Conservation (phyloP, 1,140 invertebrate species). For the Drosophila ambigua region DNA sequence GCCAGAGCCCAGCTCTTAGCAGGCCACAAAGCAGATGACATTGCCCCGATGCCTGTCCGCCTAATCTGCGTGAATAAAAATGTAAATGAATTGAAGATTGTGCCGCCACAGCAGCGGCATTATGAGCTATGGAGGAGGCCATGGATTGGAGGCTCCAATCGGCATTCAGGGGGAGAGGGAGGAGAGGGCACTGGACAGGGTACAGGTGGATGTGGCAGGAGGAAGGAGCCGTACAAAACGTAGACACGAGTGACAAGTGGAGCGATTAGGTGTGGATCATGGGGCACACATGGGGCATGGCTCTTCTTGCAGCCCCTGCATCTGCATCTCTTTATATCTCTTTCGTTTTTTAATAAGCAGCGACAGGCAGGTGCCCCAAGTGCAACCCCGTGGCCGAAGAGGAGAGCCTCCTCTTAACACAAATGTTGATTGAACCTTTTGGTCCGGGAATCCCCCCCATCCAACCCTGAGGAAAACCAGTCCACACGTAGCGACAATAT, state of each 20-base stretch:
- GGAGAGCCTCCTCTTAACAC: slow-evolving; percentile 20
- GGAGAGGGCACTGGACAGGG: background rate
- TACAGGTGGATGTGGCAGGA: slow-evolving; percentile 41
- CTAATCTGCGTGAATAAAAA: slow-evolving; percentile 82
- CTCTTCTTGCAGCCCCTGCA: too few relatives aligned
- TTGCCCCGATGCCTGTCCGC: slow-evolving; percentile 59
- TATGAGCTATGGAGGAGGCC: slow-evolving; percentile 64
- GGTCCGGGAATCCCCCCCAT: slow-evolving; percentile 4
- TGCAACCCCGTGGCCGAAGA: slow-evolving; percentile 12
- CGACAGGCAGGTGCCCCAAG: slow-evolving; percentile 51
- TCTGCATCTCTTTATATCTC: slow-evolving; percentile 4
- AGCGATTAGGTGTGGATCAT: slow-evolving; percentile 45
- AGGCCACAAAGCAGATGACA: slow-evolving; percentile 72
- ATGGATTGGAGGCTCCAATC: background rate
- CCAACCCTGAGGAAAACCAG: slow-evolving; percentile 16
- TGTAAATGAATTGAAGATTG: slow-evolving; percentile 83
- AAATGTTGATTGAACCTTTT: slow-evolving; percentile 46
- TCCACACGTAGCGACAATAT: slow-evolving; percentile 19
- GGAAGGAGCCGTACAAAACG: slow-evolving; percentile 26
- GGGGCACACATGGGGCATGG: slow-evolving; percentile 4
- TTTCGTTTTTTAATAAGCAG: slow-evolving; percentile 56
- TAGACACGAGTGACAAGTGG: slow-evolving; percentile 61
- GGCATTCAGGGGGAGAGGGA: too few relatives aligned
- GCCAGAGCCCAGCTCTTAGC: slow-evolving; percentile 60
- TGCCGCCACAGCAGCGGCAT: slow-evolving; percentile 43